Percentiles rank a stretch among this genome's conserved stretches.
Evolutionary conservation across 2,888 invertebrate species (phyloP).

Genomic region (Antheraea yamamai): DNA sequence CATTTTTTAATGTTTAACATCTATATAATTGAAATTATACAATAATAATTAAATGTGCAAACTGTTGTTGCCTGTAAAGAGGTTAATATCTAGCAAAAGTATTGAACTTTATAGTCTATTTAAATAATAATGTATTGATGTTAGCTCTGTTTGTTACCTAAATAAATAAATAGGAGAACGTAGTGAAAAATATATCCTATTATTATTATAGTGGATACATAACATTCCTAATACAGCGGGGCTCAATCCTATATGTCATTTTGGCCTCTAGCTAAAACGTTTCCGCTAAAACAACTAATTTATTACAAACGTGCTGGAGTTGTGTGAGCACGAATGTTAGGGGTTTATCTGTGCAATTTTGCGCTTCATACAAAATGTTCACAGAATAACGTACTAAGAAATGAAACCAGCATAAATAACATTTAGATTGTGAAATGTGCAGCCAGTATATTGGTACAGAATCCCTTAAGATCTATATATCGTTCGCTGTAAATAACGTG

Average conservation of each 20-base stretch:
- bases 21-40: too few relatives aligned
- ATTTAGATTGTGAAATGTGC: background rate
- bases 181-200: background rate
- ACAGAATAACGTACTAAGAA: slow-evolving; percentile 32
- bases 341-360: slow-evolving; percentile 43
- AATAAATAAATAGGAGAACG: background rate
- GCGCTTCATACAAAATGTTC: slow-evolving; percentile 39
- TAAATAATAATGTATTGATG: too few relatives aligned
- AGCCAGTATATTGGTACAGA: background rate
- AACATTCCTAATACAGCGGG: slow-evolving; percentile 43
- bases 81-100: too few relatives aligned
- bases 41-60: too few relatives aligned
- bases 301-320: slow-evolving; percentile 51
- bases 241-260: slow-evolving; percentile 65
- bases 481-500: background rate
- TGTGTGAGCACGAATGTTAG: slow-evolving; percentile 38
- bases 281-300: slow-evolving; percentile 61
- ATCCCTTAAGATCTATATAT: background rate
- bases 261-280: slow-evolving; percentile 53
- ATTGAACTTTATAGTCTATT: too few relatives aligned
- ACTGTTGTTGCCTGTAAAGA: too few relatives aligned
- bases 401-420: slow-evolving; percentile 18
- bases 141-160: too few relatives aligned
- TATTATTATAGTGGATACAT: background rate
- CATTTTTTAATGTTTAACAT: too few relatives aligned